Evolutionary conservation across 2,888 invertebrate genomes (phyloP).

Genomic region (Agonum fuliginosum): DNA sequence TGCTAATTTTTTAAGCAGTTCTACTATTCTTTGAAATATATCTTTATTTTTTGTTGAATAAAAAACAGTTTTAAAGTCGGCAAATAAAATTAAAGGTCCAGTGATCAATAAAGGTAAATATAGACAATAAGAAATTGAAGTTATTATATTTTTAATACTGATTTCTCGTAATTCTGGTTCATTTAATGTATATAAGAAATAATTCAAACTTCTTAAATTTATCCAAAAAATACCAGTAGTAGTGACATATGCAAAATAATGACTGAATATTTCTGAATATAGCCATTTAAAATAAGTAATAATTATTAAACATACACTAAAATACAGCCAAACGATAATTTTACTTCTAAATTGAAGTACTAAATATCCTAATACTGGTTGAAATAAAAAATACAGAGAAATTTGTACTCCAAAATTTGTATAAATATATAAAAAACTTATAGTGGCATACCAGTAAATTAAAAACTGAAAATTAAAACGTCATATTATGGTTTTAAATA

Average conservation of each 20-base stretch:
- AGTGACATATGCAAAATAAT: conserved; percentile 73
- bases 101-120: conserved; percentile 89
- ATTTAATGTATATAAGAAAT: conserved; percentile 77
- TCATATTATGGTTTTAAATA: neutral
- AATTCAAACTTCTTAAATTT: conserved; percentile 85
- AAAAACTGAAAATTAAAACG: conserved; percentile 70
- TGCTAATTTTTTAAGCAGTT: conserved; percentile 73
- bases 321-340: conserved; percentile 76
- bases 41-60: conserved; percentile 67
- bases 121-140: conserved; percentile 83
- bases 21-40: conserved; percentile 69
- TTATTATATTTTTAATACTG: conserved; percentile 68
- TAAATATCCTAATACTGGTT: conserved; percentile 76
- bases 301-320: conserved; percentile 72
- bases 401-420: conserved; percentile 74
- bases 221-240: conserved; percentile 81
- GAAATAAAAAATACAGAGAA: conserved; percentile 73
- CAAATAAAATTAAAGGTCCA: conserved; percentile 89
- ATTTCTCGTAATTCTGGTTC: conserved; percentile 67
- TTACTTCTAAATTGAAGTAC: conserved; percentile 74
- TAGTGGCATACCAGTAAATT: conserved; percentile 76
- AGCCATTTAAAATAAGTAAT: conserved; percentile 62
- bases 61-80: conserved; percentile 76
- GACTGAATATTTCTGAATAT: conserved; percentile 64
- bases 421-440: conserved; percentile 72